Conservation (phyloP, 2,888 invertebrate genomes). For the Dicyrtoma fusca region DNA sequence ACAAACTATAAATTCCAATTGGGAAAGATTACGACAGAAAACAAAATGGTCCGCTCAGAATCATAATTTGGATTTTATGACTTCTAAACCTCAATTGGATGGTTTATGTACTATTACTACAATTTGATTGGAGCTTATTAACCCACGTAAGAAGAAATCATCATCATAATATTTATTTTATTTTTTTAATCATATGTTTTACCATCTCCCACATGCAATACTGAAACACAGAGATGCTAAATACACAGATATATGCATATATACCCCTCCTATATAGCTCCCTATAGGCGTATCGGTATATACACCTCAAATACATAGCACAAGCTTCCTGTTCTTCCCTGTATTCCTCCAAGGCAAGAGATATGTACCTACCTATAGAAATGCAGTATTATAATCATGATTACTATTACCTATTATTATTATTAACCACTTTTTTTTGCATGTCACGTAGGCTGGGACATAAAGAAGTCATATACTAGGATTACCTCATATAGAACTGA, state of each 20-base stretch:
- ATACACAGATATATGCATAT: neutral
- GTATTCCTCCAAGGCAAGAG: too few species aligned
- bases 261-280: too few species aligned
- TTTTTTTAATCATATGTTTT: neutral
- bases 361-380: too few species aligned
- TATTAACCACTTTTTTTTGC: too few species aligned
- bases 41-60: neutral
- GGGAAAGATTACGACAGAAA: neutral
- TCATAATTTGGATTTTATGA: constrained; percentile 8
- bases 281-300: too few species aligned
- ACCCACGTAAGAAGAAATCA: neutral
- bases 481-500: too few species aligned
- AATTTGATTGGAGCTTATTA: neutral
- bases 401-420: too few species aligned
- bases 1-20: neutral
- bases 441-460: too few species aligned
- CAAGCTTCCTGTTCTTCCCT: too few species aligned
- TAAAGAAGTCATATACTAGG: too few species aligned
- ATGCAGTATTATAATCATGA: too few species aligned
- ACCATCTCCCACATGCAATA: neutral
- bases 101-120: neutral
- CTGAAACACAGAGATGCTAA: neutral
- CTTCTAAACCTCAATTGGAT: constrained; percentile 8
- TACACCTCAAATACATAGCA: too few species aligned
- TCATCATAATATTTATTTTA: neutral